Conservation (phyloP, 2,113 vertebrate genomes). For the Apodemus sylvaticus region DNA sequence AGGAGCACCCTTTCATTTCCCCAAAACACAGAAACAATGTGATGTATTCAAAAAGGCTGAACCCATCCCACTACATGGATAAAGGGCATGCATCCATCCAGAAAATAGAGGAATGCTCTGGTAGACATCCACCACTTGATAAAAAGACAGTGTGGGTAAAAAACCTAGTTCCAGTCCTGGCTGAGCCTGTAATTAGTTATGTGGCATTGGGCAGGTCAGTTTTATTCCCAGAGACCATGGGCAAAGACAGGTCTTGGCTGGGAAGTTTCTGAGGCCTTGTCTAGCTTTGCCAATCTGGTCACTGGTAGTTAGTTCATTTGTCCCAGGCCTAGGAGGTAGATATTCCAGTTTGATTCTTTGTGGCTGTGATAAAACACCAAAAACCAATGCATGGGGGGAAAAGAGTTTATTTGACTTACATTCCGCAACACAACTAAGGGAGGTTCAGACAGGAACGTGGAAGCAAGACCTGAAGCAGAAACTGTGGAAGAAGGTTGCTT, state of each 20-base stretch:
- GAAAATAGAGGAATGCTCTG: background rate
- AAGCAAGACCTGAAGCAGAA: background rate
- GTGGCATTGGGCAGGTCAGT: background rate
- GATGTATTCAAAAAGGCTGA: background rate
- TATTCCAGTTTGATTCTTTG: background rate
- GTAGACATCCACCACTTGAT: background rate
- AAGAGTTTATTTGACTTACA: background rate
- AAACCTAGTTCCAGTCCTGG: background rate
- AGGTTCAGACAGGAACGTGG: background rate
- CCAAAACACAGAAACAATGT: background rate
- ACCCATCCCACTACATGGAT: background rate
- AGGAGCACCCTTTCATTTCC: background rate
- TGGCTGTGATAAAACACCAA: background rate
- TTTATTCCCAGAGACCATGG: background rate
- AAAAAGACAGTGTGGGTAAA: background rate
- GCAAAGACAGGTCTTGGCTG: background rate
- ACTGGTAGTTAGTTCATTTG: background rate
- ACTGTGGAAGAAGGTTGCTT: background rate
- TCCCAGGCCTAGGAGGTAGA: background rate
- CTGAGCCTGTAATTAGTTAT: background rate
- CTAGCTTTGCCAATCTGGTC: background rate
- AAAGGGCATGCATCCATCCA: background rate
- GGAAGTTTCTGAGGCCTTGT: background rate
- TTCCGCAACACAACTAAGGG: background rate
- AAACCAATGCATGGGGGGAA: background rate